These are phyloP conservation scores for Takifugu flavidus DNA, from an alignment of 2,113 vertebrate genomes.

Conservation along the genomic window DNA sequence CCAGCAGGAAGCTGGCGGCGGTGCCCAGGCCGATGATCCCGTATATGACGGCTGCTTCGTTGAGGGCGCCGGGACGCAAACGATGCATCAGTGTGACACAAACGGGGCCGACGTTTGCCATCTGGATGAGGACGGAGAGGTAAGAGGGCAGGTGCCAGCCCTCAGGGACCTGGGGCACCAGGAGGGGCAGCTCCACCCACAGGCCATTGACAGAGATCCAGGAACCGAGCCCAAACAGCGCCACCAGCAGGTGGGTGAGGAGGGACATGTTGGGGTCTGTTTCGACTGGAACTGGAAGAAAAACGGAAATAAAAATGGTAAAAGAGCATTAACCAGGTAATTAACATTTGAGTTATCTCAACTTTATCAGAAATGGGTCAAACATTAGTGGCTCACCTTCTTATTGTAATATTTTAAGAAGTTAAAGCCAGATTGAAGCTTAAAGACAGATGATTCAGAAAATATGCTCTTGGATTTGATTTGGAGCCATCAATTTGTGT, in stretches of 20 bases:
- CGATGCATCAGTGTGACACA: slow-evolving; percentile 76
- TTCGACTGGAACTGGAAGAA: background rate
- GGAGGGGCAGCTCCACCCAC: slow-evolving; percentile 82
- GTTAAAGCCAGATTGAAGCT: too few species aligned
- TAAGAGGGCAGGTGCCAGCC: slow-evolving; percentile 84
- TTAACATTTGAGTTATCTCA: background rate
- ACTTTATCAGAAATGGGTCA: background rate
- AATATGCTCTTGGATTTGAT: too few species aligned
- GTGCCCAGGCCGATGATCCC: slow-evolving; percentile 68
- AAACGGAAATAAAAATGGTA: background rate
- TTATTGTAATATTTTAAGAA: too few species aligned
- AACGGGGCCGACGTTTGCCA: slow-evolving; percentile 81
- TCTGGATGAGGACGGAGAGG: slow-evolving; percentile 80
- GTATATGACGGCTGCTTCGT: slow-evolving; percentile 70
- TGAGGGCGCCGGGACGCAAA: slow-evolving; percentile 66
- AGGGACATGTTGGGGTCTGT: slow-evolving; percentile 59
- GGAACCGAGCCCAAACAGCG: slow-evolving; percentile 80
- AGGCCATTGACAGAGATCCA: slow-evolving; percentile 84
- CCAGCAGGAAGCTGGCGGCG: slow-evolving; percentile 72
- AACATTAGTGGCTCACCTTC: too few species aligned
- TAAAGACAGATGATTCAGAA: too few species aligned
- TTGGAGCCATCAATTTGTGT: too few species aligned
- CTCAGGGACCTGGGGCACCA: slow-evolving; percentile 78
- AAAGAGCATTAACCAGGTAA: background rate
- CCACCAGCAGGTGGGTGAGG: slow-evolving; percentile 73